Evolutionary conservation across 2,888 invertebrate genomes (phyloP), one percentile per base, ranked within the genome.

Genomic region (Dolomedes plantarius): DNA sequence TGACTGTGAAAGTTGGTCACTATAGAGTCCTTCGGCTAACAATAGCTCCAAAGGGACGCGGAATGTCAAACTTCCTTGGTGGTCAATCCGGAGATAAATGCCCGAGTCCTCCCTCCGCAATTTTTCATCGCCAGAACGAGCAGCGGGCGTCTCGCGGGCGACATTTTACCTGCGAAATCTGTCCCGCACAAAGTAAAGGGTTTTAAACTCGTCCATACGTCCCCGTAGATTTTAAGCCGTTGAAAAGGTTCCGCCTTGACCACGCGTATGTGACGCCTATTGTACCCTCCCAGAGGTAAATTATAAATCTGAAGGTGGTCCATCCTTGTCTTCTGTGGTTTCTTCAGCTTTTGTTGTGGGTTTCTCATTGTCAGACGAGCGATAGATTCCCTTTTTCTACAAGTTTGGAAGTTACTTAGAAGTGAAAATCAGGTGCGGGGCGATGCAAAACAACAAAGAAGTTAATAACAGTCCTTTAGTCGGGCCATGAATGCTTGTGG

Each of bases 271-370:
- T n/a, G 23, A 23, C 19, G 19, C 56, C 23, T 23, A 56, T 56
- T 56, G 56, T 56, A 11, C 56, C n/a, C 5, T 5, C 56, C 1
- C 5, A n/a, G 23, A 23, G 56, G 56, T 56, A 56, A 56, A 56
- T 56, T 23, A 56, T n/a, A 56, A 56, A 56, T 23, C 56, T 56
- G 56, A 23, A 56, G 56, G 56, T 56, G 56, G 56, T 56, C 56
- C 56, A 23, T 19, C 1, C 46, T 16, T 56, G 7, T 3, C 16
- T 16, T 46, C 13, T 56, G 56, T 16, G 56, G 56, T 56, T 56
- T 23, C 23, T 56, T 23, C 2, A 16, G 6, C 19, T 56, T 56
- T 23, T 46, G 6, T 36, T 5, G 16, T 5, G 41, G 41, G 13
- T 13, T 46, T 46, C 41, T 46, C 41, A 46, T 46, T 46, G 41